Percentiles rank a stretch among this genome's conserved stretches.
Conservation (phyloP, 2,797 vertebrate genomes). For the Eleutherodactylus coqui region DNA sequence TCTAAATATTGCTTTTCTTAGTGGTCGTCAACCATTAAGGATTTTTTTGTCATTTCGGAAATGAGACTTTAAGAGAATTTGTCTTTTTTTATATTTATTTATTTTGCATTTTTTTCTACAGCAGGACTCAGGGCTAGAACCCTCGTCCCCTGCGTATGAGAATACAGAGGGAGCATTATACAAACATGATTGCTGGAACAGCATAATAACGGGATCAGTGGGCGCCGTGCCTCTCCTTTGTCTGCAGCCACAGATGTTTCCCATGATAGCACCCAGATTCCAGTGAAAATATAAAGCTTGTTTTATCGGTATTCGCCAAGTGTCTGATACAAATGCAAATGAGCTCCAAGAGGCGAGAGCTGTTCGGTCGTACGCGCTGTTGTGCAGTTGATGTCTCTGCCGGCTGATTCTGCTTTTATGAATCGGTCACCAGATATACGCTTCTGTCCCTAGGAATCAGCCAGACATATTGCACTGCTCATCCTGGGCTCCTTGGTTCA, state of each 20-base stretch:
- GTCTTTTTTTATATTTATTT: neutral
- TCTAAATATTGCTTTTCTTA: neutral
- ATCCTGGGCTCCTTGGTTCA: neutral
- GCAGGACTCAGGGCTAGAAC: neutral
- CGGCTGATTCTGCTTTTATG: constrained; percentile 24
- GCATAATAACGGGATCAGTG: constrained; percentile 46
- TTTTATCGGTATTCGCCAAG: constrained; percentile 70
- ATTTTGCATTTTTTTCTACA: neutral
- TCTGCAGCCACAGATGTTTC: constrained; percentile 68
- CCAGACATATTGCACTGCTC: neutral
- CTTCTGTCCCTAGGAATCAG: neutral
- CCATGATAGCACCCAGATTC: constrained; percentile 68
- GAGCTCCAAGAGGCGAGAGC: constrained; percentile 44
- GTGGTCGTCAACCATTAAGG: no score
- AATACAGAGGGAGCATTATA: constrained; percentile 22
- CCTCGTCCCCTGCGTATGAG: neutral
- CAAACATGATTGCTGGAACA: constrained; percentile 7
- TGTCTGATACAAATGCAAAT: constrained; percentile 72
- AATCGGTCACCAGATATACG: no score
- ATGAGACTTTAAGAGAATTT: neutral
- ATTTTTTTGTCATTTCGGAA: neutral
- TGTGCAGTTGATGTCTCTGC: constrained; percentile 58
- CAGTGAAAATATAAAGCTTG: constrained; percentile 65
- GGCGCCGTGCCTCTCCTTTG: constrained; percentile 64
- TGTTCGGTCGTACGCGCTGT: constrained; percentile 60